Evolutionary conservation across 2,888 invertebrate species (phyloP).

Genomic region (Nemoura dubitans): DNA sequence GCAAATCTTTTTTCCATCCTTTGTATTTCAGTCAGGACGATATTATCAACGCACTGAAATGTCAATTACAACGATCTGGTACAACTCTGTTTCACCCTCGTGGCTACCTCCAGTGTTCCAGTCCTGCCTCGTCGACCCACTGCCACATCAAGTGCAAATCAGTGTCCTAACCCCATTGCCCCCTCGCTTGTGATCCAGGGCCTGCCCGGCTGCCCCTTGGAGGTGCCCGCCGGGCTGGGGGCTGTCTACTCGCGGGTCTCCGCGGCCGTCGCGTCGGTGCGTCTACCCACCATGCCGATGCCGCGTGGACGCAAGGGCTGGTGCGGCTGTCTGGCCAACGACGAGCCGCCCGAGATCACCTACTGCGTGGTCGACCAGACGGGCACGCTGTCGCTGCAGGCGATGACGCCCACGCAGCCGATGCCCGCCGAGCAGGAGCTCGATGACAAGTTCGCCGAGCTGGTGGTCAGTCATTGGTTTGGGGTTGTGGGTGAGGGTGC

Average conservation of each 20-base stretch:
- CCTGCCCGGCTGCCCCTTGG: conserved; percentile 74
- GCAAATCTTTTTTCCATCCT: no score
- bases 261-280: conserved; percentile 42
- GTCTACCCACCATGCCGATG: conserved; percentile 47
- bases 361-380: conserved; percentile 93
- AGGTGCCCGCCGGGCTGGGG: conserved; percentile 71
- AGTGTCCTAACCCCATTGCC: no score
- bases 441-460: conserved; percentile 92
- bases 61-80: no score
- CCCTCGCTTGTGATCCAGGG: no score
- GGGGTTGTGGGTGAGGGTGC: no score
- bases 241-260: conserved; percentile 56
- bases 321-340: conserved; percentile 91
- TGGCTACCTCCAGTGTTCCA: no score
- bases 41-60: no score
- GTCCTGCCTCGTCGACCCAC: no score
- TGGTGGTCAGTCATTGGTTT: conserved; percentile 89
- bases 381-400: conserved; percentile 84
- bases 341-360: conserved; percentile 95
- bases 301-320: conserved; percentile 56
- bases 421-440: conserved; percentile 94
- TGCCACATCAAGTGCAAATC: no score
- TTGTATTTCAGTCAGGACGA: no score
- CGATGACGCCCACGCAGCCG: conserved; percentile 90
- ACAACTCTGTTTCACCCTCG: no score